Evolutionary conservation across 2,888 invertebrate species (phyloP), one percentile per base, ranked within the genome.

Genomic region (Plebejus anna): DNA sequence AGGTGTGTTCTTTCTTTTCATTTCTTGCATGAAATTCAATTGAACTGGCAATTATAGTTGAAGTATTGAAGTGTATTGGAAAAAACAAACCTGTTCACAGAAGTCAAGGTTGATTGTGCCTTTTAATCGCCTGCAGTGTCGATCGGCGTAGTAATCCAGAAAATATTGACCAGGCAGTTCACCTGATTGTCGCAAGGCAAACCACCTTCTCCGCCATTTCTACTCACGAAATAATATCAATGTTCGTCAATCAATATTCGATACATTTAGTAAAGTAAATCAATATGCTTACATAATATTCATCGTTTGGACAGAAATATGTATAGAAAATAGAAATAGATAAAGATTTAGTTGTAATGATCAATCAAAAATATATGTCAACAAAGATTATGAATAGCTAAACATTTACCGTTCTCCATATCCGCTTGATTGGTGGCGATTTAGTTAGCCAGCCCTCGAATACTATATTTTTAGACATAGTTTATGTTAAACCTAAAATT

Each of bases 201-300:
- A 99, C 97, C 98, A 99, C 84, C 99, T 95, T 88, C 97, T 96
- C 89, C 98, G 96, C 99, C 99, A 99, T 95, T 98, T 97, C 99
- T 99, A 76, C 70, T 66, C 76, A 75, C 72, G 47, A 77, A 77
- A 59, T 47, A 47, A 47, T 76, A 72, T 47, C 7, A 47, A 47
- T 55, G 51, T 51, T 51, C 16, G 22, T 73, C 16, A 51, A 55
- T 16, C 51, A 55, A 73, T 28, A 73, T 32, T 51, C 16, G 4
- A 32, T 16, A 73, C 2, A 13, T 32, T 73, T 2, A 51, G 16
- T 73, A 1, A 9, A 11, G 6, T 32, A 55, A 55, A 16, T 13
- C 28, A 73, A 6, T 51, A 55, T 32, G 51, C 6, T 5, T 32
- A 7, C 4, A 28, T 55, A 55, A 32, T 55, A 32, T 22, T 32